These are phyloP conservation scores for Microtus montanus DNA, from an alignment of 2,113 vertebrate genomes.

Conservation along the genomic window DNA sequence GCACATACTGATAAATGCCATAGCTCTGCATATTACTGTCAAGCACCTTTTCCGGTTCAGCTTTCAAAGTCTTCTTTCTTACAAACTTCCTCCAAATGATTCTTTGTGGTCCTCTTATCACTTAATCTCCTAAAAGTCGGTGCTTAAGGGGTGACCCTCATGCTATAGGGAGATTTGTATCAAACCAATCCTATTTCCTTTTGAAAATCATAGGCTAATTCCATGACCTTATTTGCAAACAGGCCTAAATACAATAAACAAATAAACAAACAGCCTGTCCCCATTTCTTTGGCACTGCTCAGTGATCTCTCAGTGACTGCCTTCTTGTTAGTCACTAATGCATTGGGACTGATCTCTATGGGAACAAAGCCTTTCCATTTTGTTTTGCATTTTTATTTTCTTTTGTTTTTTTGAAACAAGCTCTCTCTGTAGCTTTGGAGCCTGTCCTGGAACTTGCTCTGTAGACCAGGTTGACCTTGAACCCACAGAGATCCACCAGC, in stretches of 20 bases:
- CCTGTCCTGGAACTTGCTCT: too few species aligned
- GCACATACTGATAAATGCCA: slow-evolving; percentile 70
- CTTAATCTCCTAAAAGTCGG: slow-evolving; percentile 38
- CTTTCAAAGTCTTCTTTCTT: slow-evolving; percentile 66
- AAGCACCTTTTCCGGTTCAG: slow-evolving; percentile 63
- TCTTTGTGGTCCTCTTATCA: slow-evolving; percentile 48
- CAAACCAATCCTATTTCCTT: slow-evolving; percentile 24
- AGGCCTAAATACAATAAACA: slow-evolving; percentile 2
- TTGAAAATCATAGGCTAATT: slow-evolving; percentile 28
- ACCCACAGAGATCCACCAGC: too few species aligned
- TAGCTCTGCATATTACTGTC: slow-evolving; percentile 61
- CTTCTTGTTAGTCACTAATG: neutral
- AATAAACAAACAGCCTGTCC: neutral
- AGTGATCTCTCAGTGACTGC: neutral
- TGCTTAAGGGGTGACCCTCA: slow-evolving; percentile 13
- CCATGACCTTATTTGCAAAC: neutral
- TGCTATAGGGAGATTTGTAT: neutral
- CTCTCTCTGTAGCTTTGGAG: too few species aligned
- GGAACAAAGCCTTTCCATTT: slow-evolving; percentile 11
- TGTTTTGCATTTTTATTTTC: neutral
- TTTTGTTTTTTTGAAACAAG: too few species aligned
- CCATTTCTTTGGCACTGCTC: neutral
- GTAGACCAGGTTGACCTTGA: too few species aligned
- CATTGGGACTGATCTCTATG: neutral
- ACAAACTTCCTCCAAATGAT: slow-evolving; percentile 66